A percentile compares a stretch with the other conserved stretches of the same genome.
These are phyloP conservation scores for Dichetophora obliterata DNA, from an alignment of 2,888 invertebrate genomes.

Conservation along the genomic window DNA sequence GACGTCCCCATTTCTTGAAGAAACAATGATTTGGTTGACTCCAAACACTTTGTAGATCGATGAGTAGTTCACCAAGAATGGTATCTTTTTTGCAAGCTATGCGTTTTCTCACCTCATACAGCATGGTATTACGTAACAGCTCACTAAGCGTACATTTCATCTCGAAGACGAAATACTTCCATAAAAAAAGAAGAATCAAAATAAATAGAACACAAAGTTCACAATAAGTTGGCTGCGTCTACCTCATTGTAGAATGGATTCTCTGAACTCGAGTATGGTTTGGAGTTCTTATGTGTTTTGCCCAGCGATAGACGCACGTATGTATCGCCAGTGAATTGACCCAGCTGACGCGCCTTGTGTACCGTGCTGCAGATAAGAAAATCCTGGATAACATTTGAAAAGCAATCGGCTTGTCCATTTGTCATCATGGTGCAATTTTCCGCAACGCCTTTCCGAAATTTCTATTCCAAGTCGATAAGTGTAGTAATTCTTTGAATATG, in stretches of 20 bases:
- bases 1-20: slow-evolving; percentile 88
- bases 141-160: slow-evolving; percentile 73
- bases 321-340: slow-evolving; percentile 72
- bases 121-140: slow-evolving; percentile 73
- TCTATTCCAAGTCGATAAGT: not conserved
- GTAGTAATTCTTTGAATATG: not conserved
- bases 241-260: slow-evolving; percentile 81
- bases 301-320: slow-evolving; percentile 76
- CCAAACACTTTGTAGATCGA: slow-evolving; percentile 81
- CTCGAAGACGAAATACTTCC: slow-evolving; percentile 79
- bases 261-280: slow-evolving; percentile 73
- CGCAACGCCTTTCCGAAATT: not conserved
- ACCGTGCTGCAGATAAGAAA: slow-evolving; percentile 77
- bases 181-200: not conserved
- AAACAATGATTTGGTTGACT: slow-evolving; percentile 83
- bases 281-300: slow-evolving; percentile 74
- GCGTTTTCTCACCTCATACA: slow-evolving; percentile 74
- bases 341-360: slow-evolving; percentile 76
- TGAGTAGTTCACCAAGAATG: slow-evolving; percentile 74
- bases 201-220: not conserved
- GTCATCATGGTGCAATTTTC: slow-evolving; percentile 51
- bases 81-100: slow-evolving; percentile 70
- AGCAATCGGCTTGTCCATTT: slow-evolving; percentile 60
- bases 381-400: slow-evolving; percentile 64
- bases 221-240: slow-evolving; percentile 33